These are phyloP conservation scores for Zygothrica quintamaculata DNA, from an alignment of 2,888 invertebrate genomes.

Conservation along the genomic window DNA sequence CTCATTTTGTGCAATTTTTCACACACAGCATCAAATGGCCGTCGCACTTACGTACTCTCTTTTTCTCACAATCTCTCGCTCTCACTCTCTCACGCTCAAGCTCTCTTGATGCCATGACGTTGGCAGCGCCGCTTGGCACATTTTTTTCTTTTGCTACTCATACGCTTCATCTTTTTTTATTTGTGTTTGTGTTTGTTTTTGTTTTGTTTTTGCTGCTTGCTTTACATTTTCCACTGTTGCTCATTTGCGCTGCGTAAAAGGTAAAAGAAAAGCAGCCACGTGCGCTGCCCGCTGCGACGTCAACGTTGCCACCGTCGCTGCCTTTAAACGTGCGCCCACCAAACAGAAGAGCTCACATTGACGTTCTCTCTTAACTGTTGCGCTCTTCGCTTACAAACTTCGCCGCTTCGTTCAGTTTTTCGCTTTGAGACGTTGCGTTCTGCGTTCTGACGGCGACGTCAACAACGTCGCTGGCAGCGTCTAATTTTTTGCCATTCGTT, in stretches of 20 bases:
- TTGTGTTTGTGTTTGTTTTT: no score
- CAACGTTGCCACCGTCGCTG: conserved; percentile 11
- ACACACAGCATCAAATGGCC: conserved; percentile 59
- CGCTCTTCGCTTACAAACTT: conserved; percentile 38
- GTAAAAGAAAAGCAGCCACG: conserved; percentile 63
- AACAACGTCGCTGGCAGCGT: conserved; percentile 14
- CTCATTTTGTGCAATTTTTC: conserved; percentile 65
- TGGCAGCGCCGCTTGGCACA: conserved; percentile 63
- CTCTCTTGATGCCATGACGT: conserved; percentile 40
- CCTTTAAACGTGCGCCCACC: conserved; percentile 5
- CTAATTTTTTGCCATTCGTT: conserved; percentile 25
- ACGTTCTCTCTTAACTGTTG: conserved; percentile 52
- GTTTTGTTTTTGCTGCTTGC: conserved; percentile 29
- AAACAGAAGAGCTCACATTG: conserved; percentile 37
- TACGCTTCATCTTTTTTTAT: no score
- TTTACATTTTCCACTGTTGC: conserved; percentile 65
- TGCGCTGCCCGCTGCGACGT: conserved; percentile 45
- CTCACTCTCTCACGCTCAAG: conserved; percentile 31
- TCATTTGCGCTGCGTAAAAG: conserved; percentile 58
- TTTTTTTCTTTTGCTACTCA: no score
- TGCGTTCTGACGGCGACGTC: no score
- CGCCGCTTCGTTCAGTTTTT: conserved; percentile 74
- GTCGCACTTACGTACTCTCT: conserved; percentile 41
- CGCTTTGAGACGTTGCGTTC: conserved; percentile 21
- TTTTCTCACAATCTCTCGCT: no score